Percentiles rank a stretch among this genome's conserved stretches.
These are phyloP conservation scores for Marmota monax DNA, from an alignment of 2,113 vertebrate species.

Conservation along the genomic window DNA sequence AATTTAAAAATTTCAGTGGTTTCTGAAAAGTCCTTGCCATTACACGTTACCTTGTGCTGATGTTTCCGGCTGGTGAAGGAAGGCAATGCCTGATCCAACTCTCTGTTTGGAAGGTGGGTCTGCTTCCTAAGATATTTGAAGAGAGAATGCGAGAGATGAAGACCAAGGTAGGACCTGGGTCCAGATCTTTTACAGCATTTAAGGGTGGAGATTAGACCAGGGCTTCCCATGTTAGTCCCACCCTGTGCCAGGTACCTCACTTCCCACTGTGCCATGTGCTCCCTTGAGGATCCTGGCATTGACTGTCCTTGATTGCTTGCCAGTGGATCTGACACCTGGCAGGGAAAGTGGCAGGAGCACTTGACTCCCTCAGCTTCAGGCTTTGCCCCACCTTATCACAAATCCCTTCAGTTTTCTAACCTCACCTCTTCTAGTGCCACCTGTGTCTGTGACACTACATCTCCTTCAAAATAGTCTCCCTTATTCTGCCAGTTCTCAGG, in stretches of 20 bases:
- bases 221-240: constrained; percentile 18
- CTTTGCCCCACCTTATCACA: constrained; percentile 43
- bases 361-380: constrained; percentile 19
- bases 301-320: constrained; percentile 90
- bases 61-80: constrained; percentile 63
- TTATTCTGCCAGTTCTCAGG: constrained; percentile 83
- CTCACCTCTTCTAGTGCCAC: constrained; percentile 89
- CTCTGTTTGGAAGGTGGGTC: constrained; percentile 30
- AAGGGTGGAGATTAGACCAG: neutral
- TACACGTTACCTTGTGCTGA: constrained; percentile 67
- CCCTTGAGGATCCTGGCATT: constrained; percentile 89
- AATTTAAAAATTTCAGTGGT: constrained; percentile 42
- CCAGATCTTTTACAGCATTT: constrained; percentile 28
- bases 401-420: neutral
- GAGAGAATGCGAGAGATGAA: constrained; percentile 18
- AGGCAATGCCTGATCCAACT: constrained; percentile 53
- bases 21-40: constrained; percentile 7
- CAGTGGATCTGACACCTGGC: constrained; percentile 88
- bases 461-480: constrained; percentile 34
- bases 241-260: constrained; percentile 47
- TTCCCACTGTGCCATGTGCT: constrained; percentile 89
- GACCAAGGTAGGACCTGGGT: neutral
- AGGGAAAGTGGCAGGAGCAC: constrained; percentile 12
- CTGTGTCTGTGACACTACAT: constrained; percentile 82
- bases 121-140: constrained; percentile 65